phyloP scores from a whole-genome alignment of 2,797 vertebrate species.

The Bovichtus diacanthus region DNA sequence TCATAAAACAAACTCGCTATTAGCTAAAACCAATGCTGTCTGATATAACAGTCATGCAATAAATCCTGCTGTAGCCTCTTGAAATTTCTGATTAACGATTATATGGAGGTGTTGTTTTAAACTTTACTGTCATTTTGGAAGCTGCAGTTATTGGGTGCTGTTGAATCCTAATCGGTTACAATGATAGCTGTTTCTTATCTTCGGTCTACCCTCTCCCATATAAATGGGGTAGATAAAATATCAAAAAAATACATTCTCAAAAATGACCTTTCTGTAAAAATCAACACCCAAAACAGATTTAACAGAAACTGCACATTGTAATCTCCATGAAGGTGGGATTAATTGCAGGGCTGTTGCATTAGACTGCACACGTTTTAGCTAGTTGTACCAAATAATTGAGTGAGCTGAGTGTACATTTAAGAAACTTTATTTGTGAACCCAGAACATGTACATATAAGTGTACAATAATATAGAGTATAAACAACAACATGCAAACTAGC shows the following conservation, averaged over 20 bases:
- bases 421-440: too few relatives aligned
- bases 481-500: too few relatives aligned
- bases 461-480: too few relatives aligned
- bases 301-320: too few relatives aligned
- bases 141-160: too few relatives aligned
- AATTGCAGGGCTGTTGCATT: too few relatives aligned
- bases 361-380: too few relatives aligned
- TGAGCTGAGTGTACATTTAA: too few relatives aligned
- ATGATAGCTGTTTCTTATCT: not conserved
- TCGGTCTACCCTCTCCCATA: not conserved
- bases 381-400: too few relatives aligned
- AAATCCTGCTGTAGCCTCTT: not conserved
- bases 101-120: not conserved
- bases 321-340: too few relatives aligned
- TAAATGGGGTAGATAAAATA: not conserved
- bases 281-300: not conserved
- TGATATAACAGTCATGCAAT: not conserved
- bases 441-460: too few relatives aligned
- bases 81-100: not conserved
- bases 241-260: not conserved
- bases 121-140: not conserved
- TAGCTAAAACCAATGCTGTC: not conserved
- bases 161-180: not conserved
- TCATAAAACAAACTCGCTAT: not conserved
- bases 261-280: not conserved